phyloP scores from a whole-genome alignment of 2,797 vertebrate genomes.

The Microctenopoma stevenorrisi region DNA sequence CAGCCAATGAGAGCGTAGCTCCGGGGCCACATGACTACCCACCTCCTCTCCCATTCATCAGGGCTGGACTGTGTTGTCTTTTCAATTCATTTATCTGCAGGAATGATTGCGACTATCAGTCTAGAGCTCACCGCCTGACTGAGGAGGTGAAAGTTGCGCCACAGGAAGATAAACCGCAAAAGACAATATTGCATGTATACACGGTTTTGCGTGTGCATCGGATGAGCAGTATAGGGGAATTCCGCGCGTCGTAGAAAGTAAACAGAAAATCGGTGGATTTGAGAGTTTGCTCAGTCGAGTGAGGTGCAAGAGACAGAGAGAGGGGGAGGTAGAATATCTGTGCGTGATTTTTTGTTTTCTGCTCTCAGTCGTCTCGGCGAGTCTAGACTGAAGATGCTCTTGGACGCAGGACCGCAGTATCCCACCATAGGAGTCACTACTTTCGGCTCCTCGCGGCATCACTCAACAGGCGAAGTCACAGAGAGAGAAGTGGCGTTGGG shows the following conservation, averaged over 20 bases:
- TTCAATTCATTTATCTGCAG: slow-evolving; percentile 99
- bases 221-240: slow-evolving; percentile 81
- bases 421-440: slow-evolving; percentile 99
- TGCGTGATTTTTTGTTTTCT: slow-evolving; percentile 82
- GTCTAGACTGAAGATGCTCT: slow-evolving; percentile 95
- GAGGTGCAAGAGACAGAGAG: slow-evolving; percentile 73
- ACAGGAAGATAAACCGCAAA: slow-evolving; percentile 99
- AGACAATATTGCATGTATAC: slow-evolving; percentile 97
- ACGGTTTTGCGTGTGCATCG: slow-evolving; percentile 89
- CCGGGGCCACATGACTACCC: slow-evolving; percentile 87
- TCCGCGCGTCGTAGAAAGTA: slow-evolving; percentile 81
- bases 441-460: slow-evolving; percentile 98
- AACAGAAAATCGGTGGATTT: slow-evolving; percentile 79
- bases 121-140: slow-evolving; percentile 99
- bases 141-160: slow-evolving; percentile 99
- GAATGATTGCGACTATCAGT: slow-evolving; percentile 99
- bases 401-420: slow-evolving; percentile 99
- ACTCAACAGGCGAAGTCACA: slow-evolving; percentile 97
- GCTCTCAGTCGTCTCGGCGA: slow-evolving; percentile 86
- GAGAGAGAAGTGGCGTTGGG: slow-evolving; percentile 98
- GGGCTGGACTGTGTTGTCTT: slow-evolving; percentile 99
- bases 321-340: slow-evolving; percentile 81
- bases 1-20: slow-evolving; percentile 86
- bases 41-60: slow-evolving; percentile 98
- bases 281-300: slow-evolving; percentile 79